Percentiles rank a stretch among this genome's conserved stretches.
Conservation (phyloP, 2,113 vertebrate genomes). For the Craseonycteris thonglongyai region DNA sequence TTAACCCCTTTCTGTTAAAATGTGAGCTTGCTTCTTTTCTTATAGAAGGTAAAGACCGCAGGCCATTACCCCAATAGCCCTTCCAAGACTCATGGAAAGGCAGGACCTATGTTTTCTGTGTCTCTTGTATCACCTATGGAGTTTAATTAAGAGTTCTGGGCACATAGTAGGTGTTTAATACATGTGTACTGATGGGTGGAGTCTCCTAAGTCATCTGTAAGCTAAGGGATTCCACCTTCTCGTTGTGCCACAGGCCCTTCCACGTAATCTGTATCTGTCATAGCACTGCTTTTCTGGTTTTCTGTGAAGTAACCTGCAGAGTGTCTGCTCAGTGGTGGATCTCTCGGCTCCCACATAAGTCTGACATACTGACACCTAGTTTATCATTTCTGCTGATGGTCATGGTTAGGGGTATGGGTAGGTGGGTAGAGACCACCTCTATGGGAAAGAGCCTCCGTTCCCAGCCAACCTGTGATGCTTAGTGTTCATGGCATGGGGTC, state of each 20-base stretch:
- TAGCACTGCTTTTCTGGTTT: not conserved
- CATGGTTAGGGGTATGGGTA: not conserved
- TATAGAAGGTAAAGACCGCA: not conserved
- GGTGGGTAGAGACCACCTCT: not conserved
- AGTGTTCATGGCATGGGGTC: fast-evolving
- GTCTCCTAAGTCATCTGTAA: not conserved
- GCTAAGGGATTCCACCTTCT: not conserved
- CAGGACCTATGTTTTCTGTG: not conserved
- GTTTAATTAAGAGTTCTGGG: not conserved
- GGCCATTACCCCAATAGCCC: not conserved
- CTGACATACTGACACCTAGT: not conserved
- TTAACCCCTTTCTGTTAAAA: not conserved
- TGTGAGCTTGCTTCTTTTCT: not conserved
- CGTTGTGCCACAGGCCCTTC: fast-evolving
- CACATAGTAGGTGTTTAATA: not conserved
- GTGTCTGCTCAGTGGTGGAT: not conserved
- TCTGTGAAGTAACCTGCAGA: not conserved
- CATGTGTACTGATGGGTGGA: fast-evolving
- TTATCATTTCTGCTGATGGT: not conserved
- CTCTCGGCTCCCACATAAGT: not conserved
- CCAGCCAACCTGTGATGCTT: not conserved
- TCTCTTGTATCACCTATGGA: not conserved
- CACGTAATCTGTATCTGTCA: not conserved
- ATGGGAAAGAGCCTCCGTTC: not conserved
- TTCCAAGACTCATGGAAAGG: not conserved